phyloP scores from a whole-genome alignment of 2,113 vertebrate genomes.

The Mastomys coucha region DNA sequence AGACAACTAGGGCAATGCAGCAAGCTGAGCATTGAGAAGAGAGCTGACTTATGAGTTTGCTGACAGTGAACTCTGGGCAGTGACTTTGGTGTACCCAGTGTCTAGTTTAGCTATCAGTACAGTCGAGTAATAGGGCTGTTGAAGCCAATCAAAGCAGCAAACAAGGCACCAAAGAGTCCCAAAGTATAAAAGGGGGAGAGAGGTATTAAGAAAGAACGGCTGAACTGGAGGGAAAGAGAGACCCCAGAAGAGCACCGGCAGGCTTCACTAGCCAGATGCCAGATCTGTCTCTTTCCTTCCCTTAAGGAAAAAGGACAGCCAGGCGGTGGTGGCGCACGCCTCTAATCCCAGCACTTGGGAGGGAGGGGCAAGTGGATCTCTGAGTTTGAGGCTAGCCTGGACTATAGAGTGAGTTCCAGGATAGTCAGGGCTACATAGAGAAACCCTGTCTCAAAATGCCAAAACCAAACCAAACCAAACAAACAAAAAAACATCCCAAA shows the following conservation, averaged over 20 bases:
- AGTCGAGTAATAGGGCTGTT: not conserved
- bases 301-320: not conserved
- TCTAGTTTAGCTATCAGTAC: not conserved
- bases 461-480: not conserved
- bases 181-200: not conserved
- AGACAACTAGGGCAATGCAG: not conserved
- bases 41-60: not conserved
- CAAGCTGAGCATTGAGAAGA: not conserved
- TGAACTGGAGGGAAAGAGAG: not conserved
- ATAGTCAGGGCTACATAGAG: not conserved
- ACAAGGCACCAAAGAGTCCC: not conserved
- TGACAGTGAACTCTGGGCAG: not conserved
- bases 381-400: not conserved
- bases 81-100: not conserved
- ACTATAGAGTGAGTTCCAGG: not conserved
- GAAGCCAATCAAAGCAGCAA: not conserved
- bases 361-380: not conserved
- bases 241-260: not conserved
- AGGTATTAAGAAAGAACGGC: not conserved
- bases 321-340: not conserved
- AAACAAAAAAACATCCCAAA: not conserved
- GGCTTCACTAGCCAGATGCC: not conserved
- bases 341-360: not conserved
- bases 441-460: not conserved
- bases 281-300: not conserved